Conservation (phyloP, 2,888 invertebrate genomes). For the Zaprionus bogoriensis region DNA sequence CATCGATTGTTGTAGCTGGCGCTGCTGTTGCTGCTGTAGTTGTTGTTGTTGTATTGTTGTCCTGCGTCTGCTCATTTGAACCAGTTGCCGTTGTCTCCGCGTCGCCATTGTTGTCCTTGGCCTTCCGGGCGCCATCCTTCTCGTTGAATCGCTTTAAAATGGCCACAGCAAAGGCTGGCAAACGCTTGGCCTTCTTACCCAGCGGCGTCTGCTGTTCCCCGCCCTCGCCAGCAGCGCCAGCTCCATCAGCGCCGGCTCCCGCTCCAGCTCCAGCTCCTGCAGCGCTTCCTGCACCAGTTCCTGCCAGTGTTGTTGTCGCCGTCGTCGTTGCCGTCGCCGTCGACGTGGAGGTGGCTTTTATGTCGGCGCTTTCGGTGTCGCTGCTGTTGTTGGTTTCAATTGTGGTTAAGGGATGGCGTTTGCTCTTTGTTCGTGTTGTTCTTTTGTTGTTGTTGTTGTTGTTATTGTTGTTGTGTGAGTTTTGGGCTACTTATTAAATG, state of each 20-base stretch:
- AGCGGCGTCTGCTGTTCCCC: slow-evolving; percentile 39
- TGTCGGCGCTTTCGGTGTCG: slow-evolving; percentile 87
- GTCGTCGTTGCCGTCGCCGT: slow-evolving; percentile 75
- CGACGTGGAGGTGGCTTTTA: slow-evolving; percentile 81
- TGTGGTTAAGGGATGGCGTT: slow-evolving; percentile 53
- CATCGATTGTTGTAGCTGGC: slow-evolving; percentile 66
- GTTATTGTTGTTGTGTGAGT: slow-evolving; percentile 38
- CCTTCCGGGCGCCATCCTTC: slow-evolving; percentile 62
- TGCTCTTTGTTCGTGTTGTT: slow-evolving; percentile 37
- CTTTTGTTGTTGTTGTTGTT: slow-evolving; percentile 15
- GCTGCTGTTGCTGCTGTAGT: slow-evolving; percentile 10
- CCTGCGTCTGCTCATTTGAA: slow-evolving; percentile 54
- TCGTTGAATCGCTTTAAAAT: slow-evolving; percentile 81
- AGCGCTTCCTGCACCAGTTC: neutral
- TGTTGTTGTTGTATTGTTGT: slow-evolving; percentile 42
- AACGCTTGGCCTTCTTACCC: slow-evolving; percentile 71
- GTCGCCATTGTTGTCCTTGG: slow-evolving; percentile 55
- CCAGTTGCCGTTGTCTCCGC: slow-evolving; percentile 54
- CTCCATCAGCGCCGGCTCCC: slow-evolving; percentile 30
- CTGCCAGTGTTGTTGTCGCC: slow-evolving; percentile 83
- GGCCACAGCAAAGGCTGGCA: slow-evolving; percentile 79
- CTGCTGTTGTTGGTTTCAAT: slow-evolving; percentile 84
- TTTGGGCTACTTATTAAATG: slow-evolving; percentile 59
- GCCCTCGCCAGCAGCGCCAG: slow-evolving; percentile 21
- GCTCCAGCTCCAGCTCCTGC: slow-evolving; percentile 83